Evolutionary conservation across 2,797 vertebrate genomes (phyloP).

Genomic region (Lepilemur ruficaudatus): DNA sequence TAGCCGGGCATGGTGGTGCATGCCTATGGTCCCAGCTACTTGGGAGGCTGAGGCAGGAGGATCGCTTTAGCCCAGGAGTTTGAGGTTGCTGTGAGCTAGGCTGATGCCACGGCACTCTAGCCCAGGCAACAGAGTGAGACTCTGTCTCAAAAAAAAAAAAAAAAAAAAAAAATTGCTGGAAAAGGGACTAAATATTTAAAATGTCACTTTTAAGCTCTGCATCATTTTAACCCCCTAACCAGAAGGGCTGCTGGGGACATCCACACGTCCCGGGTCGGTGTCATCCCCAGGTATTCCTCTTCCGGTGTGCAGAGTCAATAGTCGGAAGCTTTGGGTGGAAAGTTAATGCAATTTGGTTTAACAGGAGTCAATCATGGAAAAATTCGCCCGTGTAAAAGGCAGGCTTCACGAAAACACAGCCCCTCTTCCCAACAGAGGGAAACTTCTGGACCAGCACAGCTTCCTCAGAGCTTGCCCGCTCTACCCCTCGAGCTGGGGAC

Average conservation of each 20-base stretch:
- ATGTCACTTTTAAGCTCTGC: constrained; percentile 15
- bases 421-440: background rate
- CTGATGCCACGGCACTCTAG: too few relatives aligned
- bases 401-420: background rate
- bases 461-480: background rate
- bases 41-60: too few relatives aligned
- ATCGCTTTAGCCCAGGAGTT: too few relatives aligned
- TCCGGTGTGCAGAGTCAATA: background rate
- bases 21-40: too few relatives aligned
- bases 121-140: too few relatives aligned
- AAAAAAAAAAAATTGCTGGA: background rate
- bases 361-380: background rate
- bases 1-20: too few relatives aligned
- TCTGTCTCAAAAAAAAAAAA: too few relatives aligned
- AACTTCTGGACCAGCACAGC: background rate
- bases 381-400: background rate
- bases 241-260: background rate
- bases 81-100: too few relatives aligned
- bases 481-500: background rate
- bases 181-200: constrained; percentile 36
- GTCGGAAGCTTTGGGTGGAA: background rate
- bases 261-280: background rate
- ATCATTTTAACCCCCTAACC: background rate
- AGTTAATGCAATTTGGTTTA: background rate
- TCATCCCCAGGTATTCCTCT: background rate